Evolutionary conservation across 2,888 invertebrate genomes (phyloP).

Genomic region (Troglohyphantes excavatus): DNA sequence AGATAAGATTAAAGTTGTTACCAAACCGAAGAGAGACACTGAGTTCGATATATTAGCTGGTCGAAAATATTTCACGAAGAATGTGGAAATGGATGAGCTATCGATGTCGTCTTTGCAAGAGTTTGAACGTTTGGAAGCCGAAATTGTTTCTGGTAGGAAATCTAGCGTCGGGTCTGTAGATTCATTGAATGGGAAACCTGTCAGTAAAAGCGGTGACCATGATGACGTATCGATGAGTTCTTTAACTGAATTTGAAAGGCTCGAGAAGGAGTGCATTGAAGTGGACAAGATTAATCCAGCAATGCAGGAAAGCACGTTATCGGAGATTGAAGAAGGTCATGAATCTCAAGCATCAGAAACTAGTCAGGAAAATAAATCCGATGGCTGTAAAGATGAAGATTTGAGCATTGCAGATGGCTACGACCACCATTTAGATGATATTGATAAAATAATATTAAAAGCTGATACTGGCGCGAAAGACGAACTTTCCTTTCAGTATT

Average conservation of each 20-base stretch:
- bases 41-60: conserved; percentile 93
- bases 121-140: conserved; percentile 80
- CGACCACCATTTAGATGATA: conserved; percentile 87
- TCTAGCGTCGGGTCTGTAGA: conserved; percentile 76
- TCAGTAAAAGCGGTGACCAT: conserved; percentile 87
- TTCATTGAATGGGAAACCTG: conserved; percentile 71
- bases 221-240: conserved; percentile 96
- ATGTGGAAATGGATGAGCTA: conserved; percentile 90
- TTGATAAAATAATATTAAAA: conserved; percentile 87
- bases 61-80: conserved; percentile 90
- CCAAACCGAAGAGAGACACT: conserved; percentile 87
- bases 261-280: conserved; percentile 89
- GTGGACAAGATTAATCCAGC: conserved; percentile 86
- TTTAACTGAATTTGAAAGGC: conserved; percentile 95
- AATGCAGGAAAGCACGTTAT: conserved; percentile 87
- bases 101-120: conserved; percentile 80
- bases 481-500: conserved; percentile 50
- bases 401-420: conserved; percentile 85
- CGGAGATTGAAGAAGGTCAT: conserved; percentile 83
- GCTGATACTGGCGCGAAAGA: conserved; percentile 87
- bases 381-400: conserved; percentile 69
- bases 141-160: conserved; percentile 77
- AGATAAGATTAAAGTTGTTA: conserved; percentile 81
- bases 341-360: conserved; percentile 85
- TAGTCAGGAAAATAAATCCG: conserved; percentile 86